Percentiles rank a stretch among this genome's conserved stretches.
phyloP scores from a whole-genome alignment of 2,113 vertebrate genomes.

The Engraulis encrasicolus region DNA sequence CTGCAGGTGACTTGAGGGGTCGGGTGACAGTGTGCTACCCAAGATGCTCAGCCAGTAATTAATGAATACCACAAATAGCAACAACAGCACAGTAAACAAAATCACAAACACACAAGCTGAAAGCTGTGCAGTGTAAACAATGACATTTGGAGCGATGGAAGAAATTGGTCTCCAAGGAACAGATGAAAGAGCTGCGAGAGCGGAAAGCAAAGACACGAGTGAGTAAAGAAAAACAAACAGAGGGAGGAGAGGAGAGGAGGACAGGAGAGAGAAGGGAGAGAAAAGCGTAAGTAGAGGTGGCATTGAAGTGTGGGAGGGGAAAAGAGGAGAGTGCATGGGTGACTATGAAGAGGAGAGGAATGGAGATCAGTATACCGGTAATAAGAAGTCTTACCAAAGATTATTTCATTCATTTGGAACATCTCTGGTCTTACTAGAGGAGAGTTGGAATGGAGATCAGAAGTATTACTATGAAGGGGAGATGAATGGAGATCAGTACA shows the following conservation, averaged over 20 bases:
- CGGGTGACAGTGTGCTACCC: slow-evolving; percentile 17
- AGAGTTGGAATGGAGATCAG: too few relatives aligned
- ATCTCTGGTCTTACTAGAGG: too few relatives aligned
- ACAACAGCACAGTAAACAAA: not conserved
- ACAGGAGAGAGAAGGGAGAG: not conserved
- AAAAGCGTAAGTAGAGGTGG: not conserved
- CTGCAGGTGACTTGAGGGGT: not conserved
- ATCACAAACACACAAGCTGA: slow-evolving; percentile 16
- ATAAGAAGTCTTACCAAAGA: too few relatives aligned
- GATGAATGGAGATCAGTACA: too few relatives aligned
- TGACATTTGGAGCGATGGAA: slow-evolving; percentile 17
- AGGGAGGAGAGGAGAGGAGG: not conserved
- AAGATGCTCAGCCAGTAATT: slow-evolving; percentile 28
- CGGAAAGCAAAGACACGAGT: not conserved
- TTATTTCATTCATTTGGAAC: too few relatives aligned
- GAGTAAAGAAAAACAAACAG: slow-evolving; percentile 6
- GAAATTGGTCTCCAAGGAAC: slow-evolving; percentile 30
- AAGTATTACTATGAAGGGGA: too few relatives aligned
- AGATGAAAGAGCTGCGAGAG: not conserved
- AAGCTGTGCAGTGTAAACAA: slow-evolving; percentile 16
- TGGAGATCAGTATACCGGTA: too few relatives aligned
- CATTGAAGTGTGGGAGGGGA: not conserved
- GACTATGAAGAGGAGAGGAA: not conserved
- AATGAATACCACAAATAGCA: slow-evolving; percentile 39
- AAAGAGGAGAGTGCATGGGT: not conserved